A percentile compares a stretch with the other conserved stretches of the same genome.
Evolutionary conservation across 2,888 invertebrate genomes (phyloP).

Genomic region (Tiliacea aurago): DNA sequence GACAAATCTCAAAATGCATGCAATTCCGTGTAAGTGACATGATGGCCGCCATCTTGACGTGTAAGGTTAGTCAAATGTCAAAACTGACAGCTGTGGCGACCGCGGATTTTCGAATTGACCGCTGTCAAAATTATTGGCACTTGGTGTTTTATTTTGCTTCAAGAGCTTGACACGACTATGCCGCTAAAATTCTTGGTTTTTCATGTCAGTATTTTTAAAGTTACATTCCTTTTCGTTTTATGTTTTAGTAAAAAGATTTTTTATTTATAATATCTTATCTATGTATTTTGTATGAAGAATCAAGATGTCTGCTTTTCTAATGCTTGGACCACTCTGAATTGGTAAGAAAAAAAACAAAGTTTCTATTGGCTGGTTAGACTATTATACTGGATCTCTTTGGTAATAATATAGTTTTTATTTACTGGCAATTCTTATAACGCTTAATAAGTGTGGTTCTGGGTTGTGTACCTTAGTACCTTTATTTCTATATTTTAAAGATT

Average conservation of each 20-base stretch:
- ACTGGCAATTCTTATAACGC: conserved; percentile 36
- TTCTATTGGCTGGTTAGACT: conserved; percentile 25
- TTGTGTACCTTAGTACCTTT: conserved; percentile 19
- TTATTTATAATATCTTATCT: conserved; percentile 23
- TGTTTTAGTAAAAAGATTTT: conserved; percentile 2
- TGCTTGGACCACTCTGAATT: conserved; percentile 42
- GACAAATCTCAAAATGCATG: conserved; percentile 88
- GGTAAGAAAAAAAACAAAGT: conserved; percentile 13
- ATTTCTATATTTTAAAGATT: conserved; percentile 6
- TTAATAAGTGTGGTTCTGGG: conserved; percentile 45
- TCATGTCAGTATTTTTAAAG: conserved; percentile 33
- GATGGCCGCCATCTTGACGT: conserved; percentile 84
- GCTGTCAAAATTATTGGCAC: conserved; percentile 65
- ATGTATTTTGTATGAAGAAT: conserved; percentile 49
- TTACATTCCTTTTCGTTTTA: not conserved
- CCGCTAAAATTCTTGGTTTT: conserved; percentile 57
- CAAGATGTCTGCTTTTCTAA: conserved; percentile 58
- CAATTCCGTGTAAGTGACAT: conserved; percentile 84
- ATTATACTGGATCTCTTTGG: conserved; percentile 20
- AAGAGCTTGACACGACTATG: conserved; percentile 59
- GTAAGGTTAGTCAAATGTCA: conserved; percentile 86
- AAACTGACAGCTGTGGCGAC: conserved; percentile 73
- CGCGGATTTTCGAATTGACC: conserved; percentile 63
- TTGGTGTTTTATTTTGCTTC: conserved; percentile 62
- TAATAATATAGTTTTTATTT: conserved; percentile 28